Conservation (phyloP, 2,113 vertebrate species). For the Pithys albifrons region DNA sequence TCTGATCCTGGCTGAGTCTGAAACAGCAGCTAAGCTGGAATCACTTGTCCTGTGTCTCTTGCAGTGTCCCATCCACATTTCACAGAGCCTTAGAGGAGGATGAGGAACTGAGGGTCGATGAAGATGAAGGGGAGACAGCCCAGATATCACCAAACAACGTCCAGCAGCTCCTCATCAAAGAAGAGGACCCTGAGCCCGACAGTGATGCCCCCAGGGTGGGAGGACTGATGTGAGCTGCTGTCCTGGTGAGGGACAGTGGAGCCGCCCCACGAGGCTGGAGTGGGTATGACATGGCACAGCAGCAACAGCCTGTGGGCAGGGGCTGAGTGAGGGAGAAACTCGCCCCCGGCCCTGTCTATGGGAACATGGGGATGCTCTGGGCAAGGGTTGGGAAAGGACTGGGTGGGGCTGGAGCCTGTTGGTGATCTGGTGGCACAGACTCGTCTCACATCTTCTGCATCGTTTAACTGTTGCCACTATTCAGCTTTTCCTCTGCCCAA, state of each 20-base stretch:
- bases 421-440: not conserved
- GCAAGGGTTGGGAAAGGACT: not conserved
- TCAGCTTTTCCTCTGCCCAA: not conserved
- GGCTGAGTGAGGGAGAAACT: not conserved
- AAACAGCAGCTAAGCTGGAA: not conserved
- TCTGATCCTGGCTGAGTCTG: not conserved
- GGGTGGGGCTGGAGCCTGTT: not conserved
- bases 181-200: slow-evolving; percentile 75
- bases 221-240: not conserved
- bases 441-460: not conserved
- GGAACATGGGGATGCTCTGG: not conserved
- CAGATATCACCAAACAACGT: not conserved
- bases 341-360: not conserved
- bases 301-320: not conserved
- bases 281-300: not conserved
- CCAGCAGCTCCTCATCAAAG: slow-evolving; percentile 82
- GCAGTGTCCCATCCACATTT: slow-evolving; percentile 67
- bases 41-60: slow-evolving; percentile 58
- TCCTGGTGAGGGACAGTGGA: not conserved
- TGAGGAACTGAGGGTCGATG: no score
- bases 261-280: fast-evolving
- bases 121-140: no score
- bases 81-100: no score
- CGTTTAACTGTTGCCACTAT: not conserved
- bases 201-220: slow-evolving; percentile 75